phyloP scores from a whole-genome alignment of 2,797 vertebrate genomes.

The Trematomus bernacchii region DNA sequence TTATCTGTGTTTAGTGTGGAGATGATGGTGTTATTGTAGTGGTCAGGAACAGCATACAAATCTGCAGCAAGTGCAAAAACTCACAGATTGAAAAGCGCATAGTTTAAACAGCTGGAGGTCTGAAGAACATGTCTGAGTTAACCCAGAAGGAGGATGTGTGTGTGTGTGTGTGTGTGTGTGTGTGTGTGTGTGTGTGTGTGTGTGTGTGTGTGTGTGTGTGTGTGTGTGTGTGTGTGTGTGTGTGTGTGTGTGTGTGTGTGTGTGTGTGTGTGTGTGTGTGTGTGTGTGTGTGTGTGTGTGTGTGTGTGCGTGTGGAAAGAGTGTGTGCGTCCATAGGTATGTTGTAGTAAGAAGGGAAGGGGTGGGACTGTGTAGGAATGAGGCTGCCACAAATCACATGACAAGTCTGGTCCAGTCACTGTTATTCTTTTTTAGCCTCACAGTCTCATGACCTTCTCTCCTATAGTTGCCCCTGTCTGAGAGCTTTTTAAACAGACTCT shows the following conservation, averaged over 20 bases:
- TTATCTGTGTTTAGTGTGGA: not conserved
- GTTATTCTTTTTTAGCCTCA: slow-evolving; percentile 38
- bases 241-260: not conserved
- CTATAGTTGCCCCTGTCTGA: slow-evolving; percentile 60
- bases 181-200: too few species aligned
- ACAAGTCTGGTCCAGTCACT: slow-evolving; percentile 59
- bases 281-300: not conserved
- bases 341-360: slow-evolving; percentile 24
- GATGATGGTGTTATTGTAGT: slow-evolving; percentile 53
- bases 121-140: slow-evolving; percentile 52
- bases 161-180: slow-evolving; percentile 8
- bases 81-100: slow-evolving; percentile 51
- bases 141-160: slow-evolving; percentile 32
- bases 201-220: too few species aligned
- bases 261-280: too few species aligned
- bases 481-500: slow-evolving; percentile 45
- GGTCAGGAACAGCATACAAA: slow-evolving; percentile 48
- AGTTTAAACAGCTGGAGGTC: slow-evolving; percentile 65
- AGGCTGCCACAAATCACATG: slow-evolving; percentile 69
- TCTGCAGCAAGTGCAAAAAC: slow-evolving; percentile 50
- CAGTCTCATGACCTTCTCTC: slow-evolving; percentile 51
- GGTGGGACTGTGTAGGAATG: slow-evolving; percentile 53
- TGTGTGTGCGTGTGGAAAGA: slow-evolving; percentile 13
- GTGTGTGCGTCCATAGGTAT: slow-evolving; percentile 45
- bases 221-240: slow-evolving; percentile 3